Base-by-base conservation (phyloP, 2,113 vertebrate genomes). In the Orthonyx spaldingii region DNA sequence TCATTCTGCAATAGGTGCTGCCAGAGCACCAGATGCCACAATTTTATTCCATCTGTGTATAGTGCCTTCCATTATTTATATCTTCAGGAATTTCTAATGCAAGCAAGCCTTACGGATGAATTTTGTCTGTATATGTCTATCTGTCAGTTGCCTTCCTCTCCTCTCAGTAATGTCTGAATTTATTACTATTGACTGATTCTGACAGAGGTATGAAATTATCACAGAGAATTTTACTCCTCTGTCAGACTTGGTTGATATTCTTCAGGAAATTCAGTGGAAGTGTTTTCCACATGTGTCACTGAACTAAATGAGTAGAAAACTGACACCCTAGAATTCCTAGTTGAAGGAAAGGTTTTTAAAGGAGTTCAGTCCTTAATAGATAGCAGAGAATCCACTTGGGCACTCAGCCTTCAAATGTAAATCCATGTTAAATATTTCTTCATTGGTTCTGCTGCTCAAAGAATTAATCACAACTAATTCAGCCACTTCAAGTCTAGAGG, bases 41-140 rank as follows among this genome's bases (percentile, higher is more conserved):
- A 55, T 92, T 85, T 84, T 59, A 55, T 83, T 94, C 64, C 39
- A 7, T 65, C 32, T 84, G 23, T 1, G 0, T 76, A 19, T 68
- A 84, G 21, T 90, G 32, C n/a, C 27, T 88, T 76, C 41, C 32
- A 61, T 85, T 90, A 60, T 87, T 95, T 94, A 76, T 64, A 71
- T 79, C 61, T 90, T 83, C 41, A 79, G 78, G 70, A 93, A 87
- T 87, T 91, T 94, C 90, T 71, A 57, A 76, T 85, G 49, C 47
- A 94, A 87, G 49, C 39, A 84, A 79, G 22, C 11, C 19, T 79
- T 75, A 53, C 6, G 41, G 65, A 63, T 82, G n/a, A 68, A 93
- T 94, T 95, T 90, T 85, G 30, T 90, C 85, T 95, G 70, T 93
- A 46, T 93, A 80, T 90, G 61, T 91, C 93, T 94, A 18, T 82